A percentile compares a stretch with the other conserved stretches of the same genome.
Conservation (phyloP, 1,140 invertebrate genomes). For the Zophobas morio region DNA sequence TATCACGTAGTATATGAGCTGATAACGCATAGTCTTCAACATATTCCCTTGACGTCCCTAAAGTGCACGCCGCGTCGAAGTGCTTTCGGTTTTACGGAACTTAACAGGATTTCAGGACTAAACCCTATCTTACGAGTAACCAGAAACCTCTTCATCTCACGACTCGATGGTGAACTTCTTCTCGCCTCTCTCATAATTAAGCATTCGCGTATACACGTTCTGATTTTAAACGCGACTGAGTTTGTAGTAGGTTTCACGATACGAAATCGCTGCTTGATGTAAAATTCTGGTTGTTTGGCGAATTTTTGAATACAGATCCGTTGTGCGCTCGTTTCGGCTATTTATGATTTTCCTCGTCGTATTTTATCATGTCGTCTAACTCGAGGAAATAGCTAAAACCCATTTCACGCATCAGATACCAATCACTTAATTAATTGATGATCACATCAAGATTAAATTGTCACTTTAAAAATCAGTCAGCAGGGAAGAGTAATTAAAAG, state of each 20-base stretch:
- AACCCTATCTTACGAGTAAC: conserved; percentile 27
- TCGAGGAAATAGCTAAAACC: neutral
- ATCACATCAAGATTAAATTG: neutral
- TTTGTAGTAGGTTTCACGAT: too few relatives aligned
- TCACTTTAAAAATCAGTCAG: neutral
- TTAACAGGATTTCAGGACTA: conserved; percentile 34
- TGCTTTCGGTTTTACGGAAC: conserved; percentile 13
- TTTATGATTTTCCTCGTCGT: too few relatives aligned
- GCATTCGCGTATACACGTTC: too few relatives aligned
- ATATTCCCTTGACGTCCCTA: conserved; percentile 34
- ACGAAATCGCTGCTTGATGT: too few relatives aligned
- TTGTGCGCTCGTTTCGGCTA: too few relatives aligned
- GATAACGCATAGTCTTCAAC: conserved; percentile 40
- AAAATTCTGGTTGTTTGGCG: too few relatives aligned
- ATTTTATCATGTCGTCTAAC: too few relatives aligned
- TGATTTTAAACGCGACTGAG: too few relatives aligned
- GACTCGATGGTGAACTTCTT: neutral
- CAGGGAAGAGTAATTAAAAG: conserved; percentile 22
- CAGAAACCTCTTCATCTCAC: conserved; percentile 6
- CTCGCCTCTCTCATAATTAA: too few relatives aligned
- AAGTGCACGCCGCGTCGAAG: conserved; percentile 33
- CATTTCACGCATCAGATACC: conserved; percentile 8
- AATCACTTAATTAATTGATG: conserved; percentile 9
- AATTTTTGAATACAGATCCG: too few relatives aligned
- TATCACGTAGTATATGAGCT: conserved; percentile 35